A percentile compares a stretch with the other conserved stretches of the same genome.
Conservation (phyloP, 2,888 invertebrate species). For the Eilema depressum region DNA sequence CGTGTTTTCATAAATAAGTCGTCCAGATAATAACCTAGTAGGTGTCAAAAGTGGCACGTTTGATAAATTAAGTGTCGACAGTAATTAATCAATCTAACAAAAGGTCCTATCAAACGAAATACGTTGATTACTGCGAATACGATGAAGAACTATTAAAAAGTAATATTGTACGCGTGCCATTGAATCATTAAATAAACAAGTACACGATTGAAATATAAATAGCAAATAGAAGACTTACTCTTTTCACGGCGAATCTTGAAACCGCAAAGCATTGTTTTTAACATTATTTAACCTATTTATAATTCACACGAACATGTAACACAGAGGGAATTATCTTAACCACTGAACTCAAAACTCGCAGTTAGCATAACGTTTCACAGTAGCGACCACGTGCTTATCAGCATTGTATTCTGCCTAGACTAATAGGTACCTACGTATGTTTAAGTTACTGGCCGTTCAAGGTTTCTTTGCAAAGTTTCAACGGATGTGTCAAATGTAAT, state of each 20-base stretch:
- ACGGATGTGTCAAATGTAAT: constrained; percentile 31
- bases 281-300: constrained; percentile 45
- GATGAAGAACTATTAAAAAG: constrained; percentile 28
- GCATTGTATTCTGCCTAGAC: constrained; percentile 57
- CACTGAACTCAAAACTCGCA: constrained; percentile 78
- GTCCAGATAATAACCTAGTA: constrained; percentile 19
- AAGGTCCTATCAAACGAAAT: constrained; percentile 41
- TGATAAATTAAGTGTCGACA: constrained; percentile 48
- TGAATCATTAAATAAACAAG: constrained; percentile 34
- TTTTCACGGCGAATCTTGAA: constrained; percentile 69
- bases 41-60: constrained; percentile 37
- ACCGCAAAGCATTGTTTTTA: constrained; percentile 68
- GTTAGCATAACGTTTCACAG: constrained; percentile 65
- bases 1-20: constrained; percentile 27
- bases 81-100: constrained; percentile 56
- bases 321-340: constrained; percentile 71
- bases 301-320: constrained; percentile 69
- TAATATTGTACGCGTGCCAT: constrained; percentile 20
- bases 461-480: constrained; percentile 44
- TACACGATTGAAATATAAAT: constrained; percentile 19
- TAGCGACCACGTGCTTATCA: constrained; percentile 78
- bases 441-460: constrained; percentile 44
- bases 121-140: constrained; percentile 31
- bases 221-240: constrained; percentile 55
- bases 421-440: constrained; percentile 43